phyloP scores from a whole-genome alignment of 2,888 invertebrate species.

The Chrysotoxum bicinctum region DNA sequence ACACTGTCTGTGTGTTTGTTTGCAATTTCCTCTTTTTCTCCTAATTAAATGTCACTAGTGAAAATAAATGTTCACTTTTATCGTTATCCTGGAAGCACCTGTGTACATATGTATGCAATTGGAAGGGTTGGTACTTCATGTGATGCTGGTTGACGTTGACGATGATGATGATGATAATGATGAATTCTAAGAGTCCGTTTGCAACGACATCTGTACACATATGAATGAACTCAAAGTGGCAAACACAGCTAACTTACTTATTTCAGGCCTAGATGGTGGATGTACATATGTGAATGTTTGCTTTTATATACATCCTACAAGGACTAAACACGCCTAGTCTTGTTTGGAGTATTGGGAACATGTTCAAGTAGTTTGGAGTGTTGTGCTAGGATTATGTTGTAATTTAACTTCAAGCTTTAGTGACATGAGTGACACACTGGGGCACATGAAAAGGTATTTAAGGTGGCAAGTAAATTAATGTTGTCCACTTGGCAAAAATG shows the following conservation, averaged over 20 bases:
- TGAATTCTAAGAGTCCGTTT: constrained; percentile 54
- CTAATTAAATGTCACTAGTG: constrained; percentile 70
- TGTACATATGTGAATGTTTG: not conserved
- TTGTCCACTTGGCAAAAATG: constrained; percentile 47
- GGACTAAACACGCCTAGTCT: constrained; percentile 6
- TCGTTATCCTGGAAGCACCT: constrained; percentile 46
- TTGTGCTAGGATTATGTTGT: constrained; percentile 52
- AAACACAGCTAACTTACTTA: constrained; percentile 20
- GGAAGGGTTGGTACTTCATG: not conserved
- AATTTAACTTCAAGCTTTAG: constrained; percentile 62
- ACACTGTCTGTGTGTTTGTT: not conserved
- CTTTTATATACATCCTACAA: constrained; percentile 13
- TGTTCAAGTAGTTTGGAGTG: constrained; percentile 50
- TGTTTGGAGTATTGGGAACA: constrained; percentile 44
- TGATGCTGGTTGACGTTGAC: constrained; percentile 38
- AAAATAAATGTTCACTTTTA: constrained; percentile 68
- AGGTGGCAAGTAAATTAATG: constrained; percentile 57
- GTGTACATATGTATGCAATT: constrained; percentile 19
- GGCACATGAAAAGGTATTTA: constrained; percentile 34
- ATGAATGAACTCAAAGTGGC: constrained; percentile 31
- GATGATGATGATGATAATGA: constrained; percentile 60
- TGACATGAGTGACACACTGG: constrained; percentile 33
- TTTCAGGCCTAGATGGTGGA: not conserved
- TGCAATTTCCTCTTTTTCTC: constrained; percentile 39
- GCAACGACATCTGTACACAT: constrained; percentile 18